Conservation (phyloP, 2,888 invertebrate species). For the Agriopis marginaria region DNA sequence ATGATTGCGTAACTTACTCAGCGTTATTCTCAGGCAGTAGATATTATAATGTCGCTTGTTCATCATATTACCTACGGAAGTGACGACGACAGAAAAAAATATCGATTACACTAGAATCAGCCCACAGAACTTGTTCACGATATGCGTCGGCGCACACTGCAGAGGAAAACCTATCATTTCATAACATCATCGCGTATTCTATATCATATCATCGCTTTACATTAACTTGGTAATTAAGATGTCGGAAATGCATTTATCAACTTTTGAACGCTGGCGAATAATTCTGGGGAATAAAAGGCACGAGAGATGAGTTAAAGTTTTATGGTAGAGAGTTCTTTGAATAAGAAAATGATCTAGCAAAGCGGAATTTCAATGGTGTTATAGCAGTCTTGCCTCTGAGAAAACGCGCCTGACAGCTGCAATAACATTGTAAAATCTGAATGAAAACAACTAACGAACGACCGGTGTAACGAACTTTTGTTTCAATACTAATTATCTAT, state of each 20-base stretch:
- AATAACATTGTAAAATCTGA: too few relatives aligned
- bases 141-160: conserved; percentile 36
- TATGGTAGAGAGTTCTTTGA: too few relatives aligned
- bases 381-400: too few relatives aligned
- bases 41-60: not conserved
- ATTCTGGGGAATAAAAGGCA: too few relatives aligned
- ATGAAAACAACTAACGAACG: too few relatives aligned
- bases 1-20: conserved; percentile 34
- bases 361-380: too few relatives aligned
- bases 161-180: conserved; percentile 35
- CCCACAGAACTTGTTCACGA: conserved; percentile 31
- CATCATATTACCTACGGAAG: not conserved
- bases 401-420: too few relatives aligned
- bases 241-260: conserved; percentile 4
- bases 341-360: too few relatives aligned
- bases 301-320: not conserved
- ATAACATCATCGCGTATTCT: conserved; percentile 10
- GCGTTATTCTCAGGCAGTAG: not conserved
- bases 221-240: conserved; percentile 21
- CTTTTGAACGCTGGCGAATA: not conserved
- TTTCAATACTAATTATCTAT: too few relatives aligned
- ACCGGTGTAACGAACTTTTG: too few relatives aligned
- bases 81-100: not conserved
- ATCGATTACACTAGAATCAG: conserved; percentile 5
- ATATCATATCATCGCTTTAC: conserved; percentile 11